Base-by-base conservation (phyloP, 2,888 invertebrate genomes). In the Pterostichus niger region DNA sequence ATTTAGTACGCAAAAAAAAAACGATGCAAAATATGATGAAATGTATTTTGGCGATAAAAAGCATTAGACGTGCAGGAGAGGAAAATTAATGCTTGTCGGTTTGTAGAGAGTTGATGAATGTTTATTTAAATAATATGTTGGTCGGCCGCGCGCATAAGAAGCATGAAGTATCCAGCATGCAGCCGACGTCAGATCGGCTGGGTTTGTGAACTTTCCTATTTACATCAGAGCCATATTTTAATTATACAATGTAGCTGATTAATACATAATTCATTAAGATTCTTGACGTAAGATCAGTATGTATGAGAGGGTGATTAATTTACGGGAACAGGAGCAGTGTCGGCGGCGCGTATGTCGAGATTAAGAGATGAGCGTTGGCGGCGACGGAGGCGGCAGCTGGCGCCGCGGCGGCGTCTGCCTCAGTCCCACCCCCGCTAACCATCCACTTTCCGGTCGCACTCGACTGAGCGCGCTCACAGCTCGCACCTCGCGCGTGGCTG, bases 291-390 rank as follows among this genome's bases (percentile, higher is more conserved):
- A 77, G 82, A 83, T 76, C 76, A 77, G 73, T 73, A 78, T 85
- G 85, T 85, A 85, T 84, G 85, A 85, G 86, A 85, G 88, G 88
- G 89, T 89, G 89, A 90, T 90, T 90, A 90, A 90, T 90, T 89
- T 90, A 88, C 87, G 87, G 73, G 64, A 44, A 71, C 46, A 73
- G 59, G 33, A 64, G 64, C 64, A 64, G 64, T 35, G 64, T 64
- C 33, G 64, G 68, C 35, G 59, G 86, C 89, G 89, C 88, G 89
- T 89, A 89, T 89, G 89, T 89, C 88, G 89, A 89, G 89, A 90
- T 90, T 90, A 90, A 89, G 88, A 89, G 90, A 89, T 90, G 89
- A 87, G 64, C 68, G 68, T 88, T 90, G 89, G 88, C 40, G 86
- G 86, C 88, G 88, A 89, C 84, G 86, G 87, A 86, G 86, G 87